phyloP scores from a whole-genome alignment of 2,888 invertebrate genomes.

The Priapulus caudatus region DNA sequence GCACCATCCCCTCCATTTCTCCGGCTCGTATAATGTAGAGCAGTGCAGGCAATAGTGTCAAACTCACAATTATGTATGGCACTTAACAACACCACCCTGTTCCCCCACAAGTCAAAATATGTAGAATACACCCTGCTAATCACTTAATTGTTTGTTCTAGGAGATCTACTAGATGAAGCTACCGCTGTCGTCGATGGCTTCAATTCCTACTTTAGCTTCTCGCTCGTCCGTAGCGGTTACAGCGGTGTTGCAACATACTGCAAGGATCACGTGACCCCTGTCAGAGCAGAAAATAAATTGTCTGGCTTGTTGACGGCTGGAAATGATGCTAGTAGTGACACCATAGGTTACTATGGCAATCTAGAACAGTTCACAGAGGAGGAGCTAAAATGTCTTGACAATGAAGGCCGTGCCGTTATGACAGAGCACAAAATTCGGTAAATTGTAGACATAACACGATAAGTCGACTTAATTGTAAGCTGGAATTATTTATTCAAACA shows the following conservation, averaged over 20 bases:
- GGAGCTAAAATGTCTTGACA: conserved; percentile 39
- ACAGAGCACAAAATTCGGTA: conserved; percentile 40
- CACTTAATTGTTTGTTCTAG: conserved; percentile 31
- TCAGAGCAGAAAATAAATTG: conserved; percentile 41
- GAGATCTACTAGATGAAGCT: conserved; percentile 41
- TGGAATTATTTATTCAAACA: too few relatives aligned
- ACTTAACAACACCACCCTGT: too few relatives aligned
- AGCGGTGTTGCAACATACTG: conserved; percentile 40
- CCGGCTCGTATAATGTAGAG: too few relatives aligned
- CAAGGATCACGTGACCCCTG: conserved; percentile 32
- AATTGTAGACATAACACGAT: too few relatives aligned
- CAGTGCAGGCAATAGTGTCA: too few relatives aligned
- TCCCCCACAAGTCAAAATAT: too few relatives aligned
- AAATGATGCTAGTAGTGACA: conserved; percentile 18
- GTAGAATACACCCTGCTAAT: too few relatives aligned
- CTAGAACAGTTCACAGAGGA: conserved; percentile 31
- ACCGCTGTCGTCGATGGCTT: conserved; percentile 42
- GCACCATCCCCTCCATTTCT: too few relatives aligned
- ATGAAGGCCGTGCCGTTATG: conserved; percentile 42
- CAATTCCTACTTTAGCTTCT: conserved; percentile 42
- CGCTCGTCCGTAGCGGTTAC: conserved; percentile 41
- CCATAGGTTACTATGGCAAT: conserved; percentile 34
- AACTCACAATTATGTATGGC: too few relatives aligned
- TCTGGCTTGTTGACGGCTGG: conserved; percentile 26
- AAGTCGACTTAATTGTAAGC: conserved; percentile 9